phyloP scores from a whole-genome alignment of 2,113 vertebrate species.

The Chamaea fasciata region DNA sequence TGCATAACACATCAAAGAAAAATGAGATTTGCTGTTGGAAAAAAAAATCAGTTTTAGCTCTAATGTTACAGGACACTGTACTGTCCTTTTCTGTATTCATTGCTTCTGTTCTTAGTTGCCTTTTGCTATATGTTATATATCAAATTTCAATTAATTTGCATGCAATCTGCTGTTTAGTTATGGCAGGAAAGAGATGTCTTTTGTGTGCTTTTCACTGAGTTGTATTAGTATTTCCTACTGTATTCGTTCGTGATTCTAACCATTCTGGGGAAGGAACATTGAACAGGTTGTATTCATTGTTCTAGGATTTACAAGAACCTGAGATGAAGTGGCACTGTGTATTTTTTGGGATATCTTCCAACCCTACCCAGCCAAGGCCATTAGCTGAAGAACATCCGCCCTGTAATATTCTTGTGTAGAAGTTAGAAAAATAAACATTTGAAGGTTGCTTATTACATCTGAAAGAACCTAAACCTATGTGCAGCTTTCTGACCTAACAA shows the following conservation, averaged over 20 bases:
- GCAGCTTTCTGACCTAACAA: neutral
- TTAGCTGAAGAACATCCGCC: neutral
- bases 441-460: neutral
- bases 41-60: neutral
- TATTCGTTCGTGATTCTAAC: neutral
- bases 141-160: constrained; percentile 55
- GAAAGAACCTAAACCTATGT: neutral
- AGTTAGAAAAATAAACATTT: constrained; percentile 61
- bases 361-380: neutral
- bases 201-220: constrained; percentile 62
- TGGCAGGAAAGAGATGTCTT: constrained; percentile 44
- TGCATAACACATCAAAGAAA: neutral
- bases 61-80: neutral
- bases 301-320: constrained; percentile 55
- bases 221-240: constrained; percentile 29
- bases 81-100: neutral
- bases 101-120: constrained; percentile 5
- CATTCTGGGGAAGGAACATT: neutral
- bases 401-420: neutral
- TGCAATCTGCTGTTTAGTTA: constrained; percentile 43
- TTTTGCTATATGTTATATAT: constrained; percentile 15
- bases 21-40: neutral
- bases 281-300: neutral
- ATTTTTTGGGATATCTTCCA: constrained; percentile 12
- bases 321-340: constrained; percentile 49